Evolutionary conservation across 2,113 vertebrate species (phyloP), one percentile per base, ranked within the genome.

Genomic region (Coturnix japonica): DNA sequence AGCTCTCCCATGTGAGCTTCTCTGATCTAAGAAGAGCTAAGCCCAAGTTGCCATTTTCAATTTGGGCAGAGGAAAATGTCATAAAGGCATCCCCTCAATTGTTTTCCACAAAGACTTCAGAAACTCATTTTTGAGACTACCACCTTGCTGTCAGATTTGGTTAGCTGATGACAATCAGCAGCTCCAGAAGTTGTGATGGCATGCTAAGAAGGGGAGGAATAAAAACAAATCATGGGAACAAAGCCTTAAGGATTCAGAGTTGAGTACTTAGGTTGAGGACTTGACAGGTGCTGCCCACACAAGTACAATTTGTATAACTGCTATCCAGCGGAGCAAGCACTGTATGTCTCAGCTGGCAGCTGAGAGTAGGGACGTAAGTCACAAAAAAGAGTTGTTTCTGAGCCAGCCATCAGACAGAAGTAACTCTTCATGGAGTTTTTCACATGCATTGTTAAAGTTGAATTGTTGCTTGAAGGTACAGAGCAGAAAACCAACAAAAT

Each of bases 261-360:
- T 46, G 46, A 91, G 72, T 66, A 60, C 69, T 87, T 70, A 33
- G 9, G 66, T 46, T 92, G 73, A 91, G 87, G 54, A 92, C 90
- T 94, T 92, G 94, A 89, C 94, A 96, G 87, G 85, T 80, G 75
- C 95, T 96, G 94, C 95, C 91, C 94, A 95, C 93, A 94, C 90
- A 94, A 78, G 69, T 85, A 46, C 92, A 65, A 89, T 92, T 92
- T 94, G 89, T 90, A 69, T 85, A 93, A 91, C 72, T 9, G 5
- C 91, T 95, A 91, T 67, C 87, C 91, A 92, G 87, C 57, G 69
- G 79, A 91, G 87, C 74, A 92, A 91, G 76, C 25, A 44, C 70
- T 83, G 16, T 51, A 65, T 41, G 53, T 91, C 87, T 93, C 63
- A 65, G 60, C 7, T 76, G 82, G 80, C 91, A 94, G 90, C 49